Evolutionary conservation across 1,140 invertebrate genomes (phyloP).

Genomic region (Polyergus mexicanus): DNA sequence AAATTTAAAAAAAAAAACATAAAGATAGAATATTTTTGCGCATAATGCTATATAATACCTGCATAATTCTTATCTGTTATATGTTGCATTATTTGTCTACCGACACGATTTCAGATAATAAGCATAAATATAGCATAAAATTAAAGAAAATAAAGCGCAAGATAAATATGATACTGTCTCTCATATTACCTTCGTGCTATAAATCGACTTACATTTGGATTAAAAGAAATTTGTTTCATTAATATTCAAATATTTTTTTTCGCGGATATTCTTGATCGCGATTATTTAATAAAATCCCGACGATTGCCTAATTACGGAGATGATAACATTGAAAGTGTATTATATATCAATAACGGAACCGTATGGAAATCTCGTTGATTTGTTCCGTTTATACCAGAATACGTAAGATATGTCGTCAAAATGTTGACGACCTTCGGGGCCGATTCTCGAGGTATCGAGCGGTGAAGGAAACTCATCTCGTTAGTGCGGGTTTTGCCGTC

Average conservation of each 20-base stretch:
- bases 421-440: constrained; percentile 81
- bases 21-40: too few species aligned
- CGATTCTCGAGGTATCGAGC: constrained; percentile 67
- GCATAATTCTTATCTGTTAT: not conserved
- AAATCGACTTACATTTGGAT: not conserved
- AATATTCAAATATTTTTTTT: not conserved
- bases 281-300: not conserved
- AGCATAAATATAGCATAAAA: not conserved
- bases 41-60: too few species aligned
- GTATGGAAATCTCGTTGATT: constrained; percentile 55
- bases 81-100: not conserved
- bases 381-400: constrained; percentile 6
- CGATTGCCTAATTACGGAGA: constrained; percentile 34
- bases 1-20: too few species aligned
- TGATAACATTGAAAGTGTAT: not conserved
- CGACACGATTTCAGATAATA: not conserved
- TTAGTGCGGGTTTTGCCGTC: constrained; percentile 78
- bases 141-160: not conserved
- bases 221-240: not conserved
- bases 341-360: not conserved
- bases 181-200: not conserved
- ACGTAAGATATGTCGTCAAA: constrained; percentile 78
- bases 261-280: not conserved
- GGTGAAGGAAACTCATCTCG: constrained; percentile 79
- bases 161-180: constrained; percentile 1